These are phyloP conservation scores for Phaedon cochleariae DNA, from an alignment of 2,888 invertebrate genomes.

Conservation along the genomic window DNA sequence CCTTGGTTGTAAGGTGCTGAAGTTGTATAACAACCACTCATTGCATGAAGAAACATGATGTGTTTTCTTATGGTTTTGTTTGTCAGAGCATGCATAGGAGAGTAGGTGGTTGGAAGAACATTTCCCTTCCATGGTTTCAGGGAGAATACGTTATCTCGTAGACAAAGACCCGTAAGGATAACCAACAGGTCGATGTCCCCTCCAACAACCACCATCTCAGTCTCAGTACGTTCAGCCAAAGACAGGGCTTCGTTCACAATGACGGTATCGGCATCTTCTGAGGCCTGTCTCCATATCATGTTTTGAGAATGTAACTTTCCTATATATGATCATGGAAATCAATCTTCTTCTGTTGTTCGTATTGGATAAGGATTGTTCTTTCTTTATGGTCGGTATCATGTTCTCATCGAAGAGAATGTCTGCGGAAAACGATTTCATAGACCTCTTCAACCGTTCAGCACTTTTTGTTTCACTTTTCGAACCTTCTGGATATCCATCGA, in stretches of 20 bases:
- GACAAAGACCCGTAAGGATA: too few species aligned
- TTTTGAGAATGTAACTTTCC: neutral
- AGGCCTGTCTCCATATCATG: neutral
- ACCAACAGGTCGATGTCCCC: too few species aligned
- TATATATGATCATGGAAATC: neutral
- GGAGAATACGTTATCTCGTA: too few species aligned
- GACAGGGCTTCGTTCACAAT: neutral
- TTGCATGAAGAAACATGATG: too few species aligned
- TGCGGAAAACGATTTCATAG: neutral
- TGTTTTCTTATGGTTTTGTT: too few species aligned
- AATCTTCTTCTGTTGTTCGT: neutral
- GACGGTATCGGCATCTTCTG: neutral
- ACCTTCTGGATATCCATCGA: constrained; percentile 4
- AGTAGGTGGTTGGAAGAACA: neutral
- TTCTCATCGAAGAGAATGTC: neutral
- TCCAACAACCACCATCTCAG: too few species aligned
- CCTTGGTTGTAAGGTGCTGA: too few species aligned
- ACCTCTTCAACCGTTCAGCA: neutral
- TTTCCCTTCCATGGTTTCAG: neutral
- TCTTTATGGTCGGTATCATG: neutral
- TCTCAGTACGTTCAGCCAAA: too few species aligned
- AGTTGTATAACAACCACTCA: too few species aligned
- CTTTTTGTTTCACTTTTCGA: neutral
- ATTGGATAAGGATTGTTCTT: neutral
- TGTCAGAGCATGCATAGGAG: too few species aligned